Conservation (phyloP, 2,797 vertebrate genomes). For the Harpagifer antarcticus region DNA sequence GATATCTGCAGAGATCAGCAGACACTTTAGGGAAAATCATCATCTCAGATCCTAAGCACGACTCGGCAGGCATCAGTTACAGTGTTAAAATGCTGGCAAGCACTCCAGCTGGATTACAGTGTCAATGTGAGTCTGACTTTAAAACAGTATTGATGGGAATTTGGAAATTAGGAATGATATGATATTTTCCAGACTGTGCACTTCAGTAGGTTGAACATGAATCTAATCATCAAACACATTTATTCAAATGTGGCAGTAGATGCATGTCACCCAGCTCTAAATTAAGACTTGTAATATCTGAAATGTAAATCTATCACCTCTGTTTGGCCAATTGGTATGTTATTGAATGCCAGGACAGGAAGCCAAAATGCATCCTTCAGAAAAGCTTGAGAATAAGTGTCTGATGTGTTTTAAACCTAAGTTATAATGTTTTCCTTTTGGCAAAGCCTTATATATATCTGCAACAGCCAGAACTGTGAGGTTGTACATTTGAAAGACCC, state of each 20-base stretch:
- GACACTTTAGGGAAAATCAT: conserved; percentile 22
- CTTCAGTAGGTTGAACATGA: background rate
- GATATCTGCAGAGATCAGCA: conserved; percentile 26
- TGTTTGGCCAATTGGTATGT: background rate
- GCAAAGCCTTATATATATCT: background rate
- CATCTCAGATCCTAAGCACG: conserved; percentile 17
- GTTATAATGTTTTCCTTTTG: background rate
- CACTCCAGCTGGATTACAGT: background rate
- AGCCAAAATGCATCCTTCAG: conserved; percentile 10
- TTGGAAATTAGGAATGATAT: background rate
- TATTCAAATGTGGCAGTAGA: background rate
- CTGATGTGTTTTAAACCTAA: conserved; percentile 5
- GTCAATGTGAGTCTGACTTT: background rate
- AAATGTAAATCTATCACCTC: conserved; percentile 5
- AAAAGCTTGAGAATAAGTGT: conserved; percentile 4
- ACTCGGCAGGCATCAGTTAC: conserved; percentile 21
- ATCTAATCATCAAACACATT: background rate
- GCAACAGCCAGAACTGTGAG: background rate
- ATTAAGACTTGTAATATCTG: background rate
- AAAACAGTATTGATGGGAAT: background rate
- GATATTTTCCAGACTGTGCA: background rate
- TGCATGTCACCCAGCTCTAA: background rate
- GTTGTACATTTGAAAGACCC: background rate
- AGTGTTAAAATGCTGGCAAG: conserved; percentile 2
- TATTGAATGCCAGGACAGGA: conserved; percentile 5